phyloP scores from a whole-genome alignment of 1,140 invertebrate species.

The Drosophila fuyamai region DNA sequence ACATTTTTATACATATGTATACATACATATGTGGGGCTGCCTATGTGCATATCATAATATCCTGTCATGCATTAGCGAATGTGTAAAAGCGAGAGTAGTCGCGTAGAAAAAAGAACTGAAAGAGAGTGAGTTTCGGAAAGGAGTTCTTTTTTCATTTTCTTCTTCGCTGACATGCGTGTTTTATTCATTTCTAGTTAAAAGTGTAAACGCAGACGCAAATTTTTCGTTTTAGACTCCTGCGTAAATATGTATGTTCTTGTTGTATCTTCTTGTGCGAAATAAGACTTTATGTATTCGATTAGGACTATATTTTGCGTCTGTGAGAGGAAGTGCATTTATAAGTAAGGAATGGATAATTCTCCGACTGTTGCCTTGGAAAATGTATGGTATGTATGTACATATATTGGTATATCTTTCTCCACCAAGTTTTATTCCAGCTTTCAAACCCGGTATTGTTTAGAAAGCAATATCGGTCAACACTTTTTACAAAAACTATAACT shows the following conservation, averaged over 20 bases:
- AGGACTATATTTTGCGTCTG: background rate
- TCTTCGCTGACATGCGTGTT: slow-evolving; percentile 27
- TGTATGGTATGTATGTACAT: no score
- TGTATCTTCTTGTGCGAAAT: slow-evolving; percentile 49
- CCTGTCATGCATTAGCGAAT: background rate
- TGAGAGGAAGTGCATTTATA: background rate
- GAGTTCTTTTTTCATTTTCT: background rate
- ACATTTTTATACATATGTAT: background rate
- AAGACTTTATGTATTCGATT: slow-evolving; percentile 21
- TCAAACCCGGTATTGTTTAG: no score
- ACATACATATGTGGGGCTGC: background rate
- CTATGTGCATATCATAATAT: background rate
- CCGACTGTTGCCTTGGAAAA: background rate
- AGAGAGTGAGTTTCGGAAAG: slow-evolving; percentile 1
- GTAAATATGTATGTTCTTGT: slow-evolving; percentile 39
- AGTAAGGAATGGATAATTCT: slow-evolving; percentile 43
- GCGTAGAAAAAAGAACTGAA: background rate
- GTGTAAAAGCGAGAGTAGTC: slow-evolving; percentile 1
- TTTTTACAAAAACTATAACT: no score
- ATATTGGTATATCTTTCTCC: no score
- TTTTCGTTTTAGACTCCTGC: slow-evolving; percentile 34
- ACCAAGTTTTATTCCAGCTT: no score
- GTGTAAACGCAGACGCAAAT: slow-evolving; percentile 71
- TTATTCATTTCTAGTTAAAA: slow-evolving; percentile 73
- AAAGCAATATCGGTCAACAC: no score